phyloP scores from a whole-genome alignment of 2,888 invertebrate genomes.

The Chelonus formosanus region DNA sequence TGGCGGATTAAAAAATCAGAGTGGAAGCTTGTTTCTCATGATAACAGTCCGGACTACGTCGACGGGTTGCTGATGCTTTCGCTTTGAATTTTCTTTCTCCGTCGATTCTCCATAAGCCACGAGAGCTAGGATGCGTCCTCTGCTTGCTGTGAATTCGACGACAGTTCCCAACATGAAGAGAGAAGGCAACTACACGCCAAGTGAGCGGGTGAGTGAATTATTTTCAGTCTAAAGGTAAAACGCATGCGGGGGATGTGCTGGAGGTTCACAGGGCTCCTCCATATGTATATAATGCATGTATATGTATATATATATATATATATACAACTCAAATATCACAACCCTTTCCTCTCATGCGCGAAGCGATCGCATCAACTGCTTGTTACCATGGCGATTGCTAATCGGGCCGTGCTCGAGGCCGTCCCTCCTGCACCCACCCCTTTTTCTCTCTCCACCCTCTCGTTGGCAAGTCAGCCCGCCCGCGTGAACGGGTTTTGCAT shows the following conservation, averaged over 20 bases:
- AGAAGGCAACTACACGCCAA: slow-evolving; percentile 21
- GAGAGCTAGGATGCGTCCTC: slow-evolving; percentile 39
- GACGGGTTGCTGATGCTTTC: slow-evolving; percentile 52
- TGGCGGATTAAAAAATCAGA: slow-evolving; percentile 67
- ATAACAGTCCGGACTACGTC: slow-evolving; percentile 55
- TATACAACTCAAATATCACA: slow-evolving; percentile 45
- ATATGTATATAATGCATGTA: slow-evolving; percentile 3
- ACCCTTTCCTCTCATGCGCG: slow-evolving; percentile 59
- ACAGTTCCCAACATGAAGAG: slow-evolving; percentile 24
- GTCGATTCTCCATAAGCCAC: slow-evolving; percentile 38
- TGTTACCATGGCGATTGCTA: slow-evolving; percentile 72
- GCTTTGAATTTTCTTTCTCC: slow-evolving; percentile 44
- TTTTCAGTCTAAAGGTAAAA: slow-evolving; percentile 15
- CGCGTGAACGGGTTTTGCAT: slow-evolving; percentile 14
- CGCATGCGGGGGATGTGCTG: not conserved
- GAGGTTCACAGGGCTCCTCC: not conserved
- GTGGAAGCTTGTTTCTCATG: slow-evolving; percentile 67
- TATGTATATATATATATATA: slow-evolving; percentile 10
- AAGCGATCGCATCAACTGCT: slow-evolving; percentile 69
- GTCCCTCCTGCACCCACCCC: slow-evolving; percentile 49
- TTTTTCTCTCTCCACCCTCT: slow-evolving; percentile 28
- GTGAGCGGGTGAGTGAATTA: slow-evolving; percentile 13
- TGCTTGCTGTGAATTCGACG: slow-evolving; percentile 33
- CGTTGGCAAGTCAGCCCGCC: slow-evolving; percentile 10
- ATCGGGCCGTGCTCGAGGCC: slow-evolving; percentile 67